These are phyloP conservation scores for Chrysemys picta DNA, from an alignment of 2,113 vertebrate genomes.

Conservation along the genomic window DNA sequence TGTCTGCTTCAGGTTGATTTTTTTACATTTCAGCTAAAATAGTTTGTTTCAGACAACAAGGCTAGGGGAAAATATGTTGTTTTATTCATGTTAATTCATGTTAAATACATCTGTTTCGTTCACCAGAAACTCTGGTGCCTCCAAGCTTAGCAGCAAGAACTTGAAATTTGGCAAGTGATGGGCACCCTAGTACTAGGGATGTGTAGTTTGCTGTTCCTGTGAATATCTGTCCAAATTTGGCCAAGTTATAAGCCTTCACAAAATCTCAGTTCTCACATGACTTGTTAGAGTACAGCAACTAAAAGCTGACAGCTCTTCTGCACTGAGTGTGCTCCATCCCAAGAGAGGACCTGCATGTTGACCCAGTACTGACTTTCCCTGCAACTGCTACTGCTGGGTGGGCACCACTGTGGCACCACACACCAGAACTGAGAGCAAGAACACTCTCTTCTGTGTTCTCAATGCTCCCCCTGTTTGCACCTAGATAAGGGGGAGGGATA, in stretches of 20 bases:
- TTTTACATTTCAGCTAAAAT: not conserved
- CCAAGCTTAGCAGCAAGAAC: not conserved
- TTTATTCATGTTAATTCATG: not conserved
- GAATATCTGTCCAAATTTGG: not conserved
- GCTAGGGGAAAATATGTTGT: not conserved
- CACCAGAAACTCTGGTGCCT: not conserved
- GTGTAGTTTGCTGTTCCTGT: not conserved
- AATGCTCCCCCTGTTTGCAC: not conserved
- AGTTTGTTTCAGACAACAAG: not conserved
- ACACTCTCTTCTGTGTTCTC: not conserved
- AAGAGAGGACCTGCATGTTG: not conserved
- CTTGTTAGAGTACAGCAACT: not conserved
- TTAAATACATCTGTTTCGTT: not conserved
- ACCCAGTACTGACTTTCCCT: not conserved
- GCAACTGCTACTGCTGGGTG: not conserved
- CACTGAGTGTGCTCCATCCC: not conserved
- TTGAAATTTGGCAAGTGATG: not conserved
- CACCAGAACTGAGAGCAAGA: not conserved
- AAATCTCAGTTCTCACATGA: not conserved
- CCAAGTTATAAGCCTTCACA: not conserved
- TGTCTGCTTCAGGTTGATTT: not conserved
- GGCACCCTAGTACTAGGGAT: not conserved
- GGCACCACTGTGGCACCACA: not conserved
- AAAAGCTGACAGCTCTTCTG: not conserved
- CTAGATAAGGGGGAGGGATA: not conserved